Base-by-base conservation (phyloP, 37 sponge, comb jelly and placozoan genomes). In the Eunapius fragilis region DNA sequence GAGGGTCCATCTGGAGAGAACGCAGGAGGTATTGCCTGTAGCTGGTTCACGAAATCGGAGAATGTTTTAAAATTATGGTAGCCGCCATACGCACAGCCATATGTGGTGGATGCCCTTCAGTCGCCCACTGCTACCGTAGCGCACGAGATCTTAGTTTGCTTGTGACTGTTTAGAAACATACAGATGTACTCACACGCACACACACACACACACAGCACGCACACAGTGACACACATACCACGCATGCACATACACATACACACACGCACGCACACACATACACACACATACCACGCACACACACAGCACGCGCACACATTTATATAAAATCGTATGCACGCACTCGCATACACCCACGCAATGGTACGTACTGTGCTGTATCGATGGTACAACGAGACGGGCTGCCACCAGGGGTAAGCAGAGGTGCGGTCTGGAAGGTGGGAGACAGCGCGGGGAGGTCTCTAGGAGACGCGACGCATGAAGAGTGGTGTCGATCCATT, bases 341-440 rank as follows among this genome's bases (percentile, higher is more conserved):
- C 31, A 19, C 17, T 2, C 27, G 22, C 14, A 31, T 36, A 27
- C 27, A 6, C 47, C 37, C 4, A 11, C 6, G 0, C 24, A 37
- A 13, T 13, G 10, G 9, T 35, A 80, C 95, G 81, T 36, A 95
- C 96, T 90, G 86, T 67, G 81, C 30, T 0, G 90, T 34, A 37
- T 92, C 91, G 48, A 92, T 90, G 48, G 96, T 93, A 31, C 93
- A 84, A 81, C 96, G 72, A 25, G 37, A 68, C 82, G 92, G 84
- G 28, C 92, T 76, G 28, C 35, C n/a, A n/a, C n/a, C 76, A n/a
- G 96, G 96, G 0, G 96, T 90, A 58, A 83, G 90, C 31, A 95
- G 86, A 32, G 90, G 93, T 11, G 87, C 77, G 33, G 88, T 83
- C 38, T 84, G 91, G 76, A 49, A 90, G 34, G 91, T 95, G 2